Conservation (phyloP, 2,797 vertebrate genomes). For the Galagoides demidoff region DNA sequence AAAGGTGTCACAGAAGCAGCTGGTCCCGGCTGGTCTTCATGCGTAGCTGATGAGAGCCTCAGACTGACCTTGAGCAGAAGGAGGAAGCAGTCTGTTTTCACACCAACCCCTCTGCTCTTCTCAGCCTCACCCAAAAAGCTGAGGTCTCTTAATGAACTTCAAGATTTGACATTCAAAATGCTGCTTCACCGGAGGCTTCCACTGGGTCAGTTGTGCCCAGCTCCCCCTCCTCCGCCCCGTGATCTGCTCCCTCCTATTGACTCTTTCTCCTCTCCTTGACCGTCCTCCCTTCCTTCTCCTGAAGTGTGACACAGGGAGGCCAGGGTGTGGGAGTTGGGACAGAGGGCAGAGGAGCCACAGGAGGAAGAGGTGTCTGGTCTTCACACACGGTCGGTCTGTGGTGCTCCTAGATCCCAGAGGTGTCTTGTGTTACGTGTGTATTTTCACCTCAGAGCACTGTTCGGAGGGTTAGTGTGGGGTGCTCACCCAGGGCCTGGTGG, state of each 20-base stretch:
- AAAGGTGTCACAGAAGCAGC: background rate
- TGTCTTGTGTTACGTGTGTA: background rate
- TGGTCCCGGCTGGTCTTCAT: background rate
- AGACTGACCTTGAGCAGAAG: background rate
- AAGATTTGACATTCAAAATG: background rate
- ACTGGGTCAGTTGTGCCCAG: fast-evolving
- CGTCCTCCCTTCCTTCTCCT: background rate
- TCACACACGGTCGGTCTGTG: background rate
- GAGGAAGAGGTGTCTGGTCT: background rate
- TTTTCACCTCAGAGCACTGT: background rate
- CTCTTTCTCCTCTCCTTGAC: background rate
- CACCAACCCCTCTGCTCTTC: background rate
- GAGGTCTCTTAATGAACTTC: background rate
- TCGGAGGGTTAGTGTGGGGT: background rate
- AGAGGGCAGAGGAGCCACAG: background rate
- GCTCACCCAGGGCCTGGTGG: background rate
- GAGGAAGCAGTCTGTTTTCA: conserved; percentile 19
- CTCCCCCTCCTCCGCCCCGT: background rate
- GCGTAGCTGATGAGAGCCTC: background rate
- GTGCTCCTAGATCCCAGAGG: background rate
- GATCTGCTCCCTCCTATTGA: background rate
- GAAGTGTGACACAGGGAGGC: background rate
- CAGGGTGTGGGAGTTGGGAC: background rate
- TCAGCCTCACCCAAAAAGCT: background rate
- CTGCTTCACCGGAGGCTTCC: background rate